Percentiles rank a stretch among this genome's conserved stretches.
These are phyloP conservation scores for Emydocephalus ijimae DNA, from an alignment of 2,113 vertebrate species.

Conservation along the genomic window DNA sequence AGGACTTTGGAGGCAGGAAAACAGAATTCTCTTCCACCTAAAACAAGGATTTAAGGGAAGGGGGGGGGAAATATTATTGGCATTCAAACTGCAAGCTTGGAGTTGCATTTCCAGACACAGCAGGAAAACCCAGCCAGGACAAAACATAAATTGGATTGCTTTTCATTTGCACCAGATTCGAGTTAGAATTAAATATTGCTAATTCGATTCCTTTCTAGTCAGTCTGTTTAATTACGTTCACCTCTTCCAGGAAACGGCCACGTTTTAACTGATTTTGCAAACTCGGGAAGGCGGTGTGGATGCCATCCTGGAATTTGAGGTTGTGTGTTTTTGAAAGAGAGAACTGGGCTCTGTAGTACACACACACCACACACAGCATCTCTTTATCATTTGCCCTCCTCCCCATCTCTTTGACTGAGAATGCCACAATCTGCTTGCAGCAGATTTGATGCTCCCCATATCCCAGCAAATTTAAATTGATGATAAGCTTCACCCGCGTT, in stretches of 20 bases:
- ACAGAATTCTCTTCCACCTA: neutral
- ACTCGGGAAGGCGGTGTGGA: neutral
- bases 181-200: neutral
- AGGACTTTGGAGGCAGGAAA: no score
- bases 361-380: neutral
- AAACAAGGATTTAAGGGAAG: neutral
- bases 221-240: neutral
- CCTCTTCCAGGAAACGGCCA: neutral
- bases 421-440: neutral
- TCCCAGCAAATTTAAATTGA: neutral
- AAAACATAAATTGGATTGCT: neutral
- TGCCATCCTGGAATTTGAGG: neutral
- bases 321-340: neutral
- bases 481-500: neutral
- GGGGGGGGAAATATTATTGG: neutral
- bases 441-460: neutral
- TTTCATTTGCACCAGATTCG: neutral
- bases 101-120: neutral
- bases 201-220: neutral
- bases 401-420: neutral
- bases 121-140: neutral
- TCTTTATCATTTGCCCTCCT: neutral
- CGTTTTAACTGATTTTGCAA: neutral
- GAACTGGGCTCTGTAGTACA: neutral
- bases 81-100: neutral